phyloP scores from a whole-genome alignment of 2,888 invertebrate genomes.

The Nephrocerus scutellatus region DNA sequence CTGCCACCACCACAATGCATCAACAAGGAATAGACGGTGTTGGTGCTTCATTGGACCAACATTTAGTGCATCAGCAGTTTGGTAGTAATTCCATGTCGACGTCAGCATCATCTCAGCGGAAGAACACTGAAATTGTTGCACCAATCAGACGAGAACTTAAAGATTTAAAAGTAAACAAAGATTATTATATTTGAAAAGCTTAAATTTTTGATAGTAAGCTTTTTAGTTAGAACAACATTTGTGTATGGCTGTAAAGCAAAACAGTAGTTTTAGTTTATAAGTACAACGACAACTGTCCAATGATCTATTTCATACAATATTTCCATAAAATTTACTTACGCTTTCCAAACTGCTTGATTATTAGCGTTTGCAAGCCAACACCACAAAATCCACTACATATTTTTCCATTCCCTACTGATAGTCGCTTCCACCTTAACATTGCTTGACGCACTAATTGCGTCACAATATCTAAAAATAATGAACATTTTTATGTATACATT shows the following conservation, averaged over 20 bases:
- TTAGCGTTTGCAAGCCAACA: background rate
- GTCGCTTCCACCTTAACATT: no score
- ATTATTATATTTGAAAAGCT: background rate
- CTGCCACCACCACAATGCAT: background rate
- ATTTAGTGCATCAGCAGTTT: conserved; percentile 11
- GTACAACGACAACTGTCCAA: background rate
- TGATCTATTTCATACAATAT: background rate
- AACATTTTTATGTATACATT: background rate
- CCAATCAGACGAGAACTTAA: conserved; percentile 56
- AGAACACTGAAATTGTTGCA: conserved; percentile 52
- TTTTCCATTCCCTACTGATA: background rate
- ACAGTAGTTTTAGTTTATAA: conserved; percentile 1
- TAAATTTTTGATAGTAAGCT: conserved; percentile 3
- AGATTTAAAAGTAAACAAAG: conserved; percentile 45
- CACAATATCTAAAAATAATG: conserved; percentile 12
- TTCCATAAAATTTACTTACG: conserved; percentile 1
- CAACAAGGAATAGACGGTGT: background rate
- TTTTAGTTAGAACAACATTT: conserved; percentile 9
- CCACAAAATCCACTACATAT: background rate
- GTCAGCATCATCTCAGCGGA: conserved; percentile 24
- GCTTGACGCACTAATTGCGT: conserved; percentile 2
- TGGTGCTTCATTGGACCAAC: background rate
- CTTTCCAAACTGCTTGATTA: background rate
- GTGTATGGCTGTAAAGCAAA: conserved; percentile 2
- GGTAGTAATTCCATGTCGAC: no score